phyloP scores from a whole-genome alignment of 2,113 vertebrate genomes.

The Colius striatus region DNA sequence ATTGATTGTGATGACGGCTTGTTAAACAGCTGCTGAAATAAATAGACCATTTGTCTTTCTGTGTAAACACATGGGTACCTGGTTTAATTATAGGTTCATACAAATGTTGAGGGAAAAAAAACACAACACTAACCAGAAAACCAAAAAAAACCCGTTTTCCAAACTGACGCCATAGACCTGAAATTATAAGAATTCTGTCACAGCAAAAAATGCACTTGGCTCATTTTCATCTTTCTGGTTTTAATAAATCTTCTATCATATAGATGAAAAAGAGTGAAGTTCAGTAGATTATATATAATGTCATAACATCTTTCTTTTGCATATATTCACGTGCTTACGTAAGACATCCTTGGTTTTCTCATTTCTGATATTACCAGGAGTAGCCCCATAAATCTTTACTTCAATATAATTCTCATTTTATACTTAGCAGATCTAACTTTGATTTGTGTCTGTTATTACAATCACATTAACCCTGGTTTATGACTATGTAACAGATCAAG shows the following conservation, averaged over 20 bases:
- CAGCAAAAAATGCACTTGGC: neutral
- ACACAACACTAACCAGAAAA: neutral
- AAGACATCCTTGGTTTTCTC: neutral
- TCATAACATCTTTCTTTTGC: neutral
- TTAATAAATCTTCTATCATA: neutral
- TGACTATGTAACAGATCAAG: neutral
- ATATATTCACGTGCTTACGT: neutral
- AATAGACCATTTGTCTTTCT: conserved; percentile 52
- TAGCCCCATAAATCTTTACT: neutral
- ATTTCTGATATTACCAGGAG: neutral
- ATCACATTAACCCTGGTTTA: neutral
- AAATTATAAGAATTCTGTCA: neutral
- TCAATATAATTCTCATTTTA: neutral
- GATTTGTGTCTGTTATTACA: neutral
- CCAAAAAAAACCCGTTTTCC: neutral
- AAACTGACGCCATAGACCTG: neutral
- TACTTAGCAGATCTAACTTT: neutral
- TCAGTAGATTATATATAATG: neutral
- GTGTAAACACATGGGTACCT: neutral
- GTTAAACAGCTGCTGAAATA: conserved; percentile 61
- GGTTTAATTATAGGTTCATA: conserved; percentile 11
- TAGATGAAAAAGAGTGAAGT: neutral
- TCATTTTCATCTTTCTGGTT: neutral
- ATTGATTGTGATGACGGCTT: conserved; percentile 65
- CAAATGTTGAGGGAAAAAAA: neutral